Percentiles rank a stretch among this genome's conserved stretches.
Evolutionary conservation across 2,888 invertebrate genomes (phyloP).

Genomic region (Cryptocheilus praepositus): DNA sequence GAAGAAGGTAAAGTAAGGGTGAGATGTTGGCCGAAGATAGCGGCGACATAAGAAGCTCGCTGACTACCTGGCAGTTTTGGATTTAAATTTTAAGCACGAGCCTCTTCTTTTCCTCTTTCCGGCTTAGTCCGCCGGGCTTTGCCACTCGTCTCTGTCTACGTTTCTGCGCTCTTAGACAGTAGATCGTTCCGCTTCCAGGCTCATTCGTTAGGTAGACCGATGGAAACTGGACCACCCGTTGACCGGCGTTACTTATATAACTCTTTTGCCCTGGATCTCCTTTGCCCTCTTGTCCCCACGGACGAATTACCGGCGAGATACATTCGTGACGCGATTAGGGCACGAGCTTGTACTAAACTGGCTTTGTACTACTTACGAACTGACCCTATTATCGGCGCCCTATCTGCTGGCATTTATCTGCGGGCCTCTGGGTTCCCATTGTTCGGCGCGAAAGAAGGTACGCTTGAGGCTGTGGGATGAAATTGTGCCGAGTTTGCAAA

Average conservation of each 20-base stretch:
- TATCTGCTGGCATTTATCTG: slow-evolving; percentile 39
- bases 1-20: slow-evolving; percentile 29
- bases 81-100: slow-evolving; percentile 56
- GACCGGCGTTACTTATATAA: slow-evolving; percentile 45
- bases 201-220: background rate
- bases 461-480: too few relatives aligned
- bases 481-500: too few relatives aligned
- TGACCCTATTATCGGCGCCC: slow-evolving; percentile 57
- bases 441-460: background rate
- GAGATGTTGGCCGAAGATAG: slow-evolving; percentile 62
- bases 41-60: slow-evolving; percentile 64
- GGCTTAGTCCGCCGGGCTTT: background rate
- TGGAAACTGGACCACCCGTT: slow-evolving; percentile 59
- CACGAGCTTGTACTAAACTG: slow-evolving; percentile 48
- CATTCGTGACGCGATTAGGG: slow-evolving; percentile 57
- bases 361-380: slow-evolving; percentile 52
- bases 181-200: slow-evolving; percentile 8
- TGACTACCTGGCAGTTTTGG: slow-evolving; percentile 54
- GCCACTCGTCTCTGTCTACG: slow-evolving; percentile 3
- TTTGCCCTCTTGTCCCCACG: slow-evolving; percentile 23
- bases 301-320: slow-evolving; percentile 51
- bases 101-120: slow-evolving; percentile 10
- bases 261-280: slow-evolving; percentile 29
- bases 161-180: background rate
- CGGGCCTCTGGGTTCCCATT: background rate